Conservation (phyloP, 2,113 vertebrate genomes). For the Sinocyclocheilus anophthalmus region DNA sequence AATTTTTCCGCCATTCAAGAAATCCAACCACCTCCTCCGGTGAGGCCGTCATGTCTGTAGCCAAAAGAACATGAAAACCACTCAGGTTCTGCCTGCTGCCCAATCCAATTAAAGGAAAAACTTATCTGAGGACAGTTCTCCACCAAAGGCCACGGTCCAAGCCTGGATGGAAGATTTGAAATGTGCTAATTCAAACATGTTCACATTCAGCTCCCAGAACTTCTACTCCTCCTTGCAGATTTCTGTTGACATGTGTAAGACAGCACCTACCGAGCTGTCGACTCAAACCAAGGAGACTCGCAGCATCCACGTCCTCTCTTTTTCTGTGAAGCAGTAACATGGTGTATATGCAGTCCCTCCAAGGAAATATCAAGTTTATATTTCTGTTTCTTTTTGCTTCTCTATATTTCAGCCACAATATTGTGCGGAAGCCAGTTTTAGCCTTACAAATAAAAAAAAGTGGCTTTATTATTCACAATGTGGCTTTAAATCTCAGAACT, state of each 20-base stretch:
- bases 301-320: background rate
- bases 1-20: constrained; percentile 12
- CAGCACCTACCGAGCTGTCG: constrained; percentile 18
- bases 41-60: background rate
- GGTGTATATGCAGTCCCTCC: background rate
- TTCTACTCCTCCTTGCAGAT: background rate
- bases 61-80: constrained; percentile 18
- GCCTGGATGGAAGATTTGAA: constrained; percentile 7
- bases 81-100: background rate
- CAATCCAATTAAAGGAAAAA: constrained; percentile 36
- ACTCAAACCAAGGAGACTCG: background rate
- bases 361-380: background rate
- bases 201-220: constrained; percentile 14
- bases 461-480: too few species aligned
- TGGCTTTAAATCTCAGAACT: background rate
- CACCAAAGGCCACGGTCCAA: background rate
- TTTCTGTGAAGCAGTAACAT: constrained; percentile 1
- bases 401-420: background rate
- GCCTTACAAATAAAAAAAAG: background rate
- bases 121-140: constrained; percentile 5
- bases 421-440: background rate
- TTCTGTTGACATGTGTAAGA: constrained; percentile 14
- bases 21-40: constrained; percentile 1
- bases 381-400: background rate
- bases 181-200: constrained; percentile 22